Evolutionary conservation across 1,140 invertebrate species (phyloP).

Genomic region (Zaprionus africanus): DNA sequence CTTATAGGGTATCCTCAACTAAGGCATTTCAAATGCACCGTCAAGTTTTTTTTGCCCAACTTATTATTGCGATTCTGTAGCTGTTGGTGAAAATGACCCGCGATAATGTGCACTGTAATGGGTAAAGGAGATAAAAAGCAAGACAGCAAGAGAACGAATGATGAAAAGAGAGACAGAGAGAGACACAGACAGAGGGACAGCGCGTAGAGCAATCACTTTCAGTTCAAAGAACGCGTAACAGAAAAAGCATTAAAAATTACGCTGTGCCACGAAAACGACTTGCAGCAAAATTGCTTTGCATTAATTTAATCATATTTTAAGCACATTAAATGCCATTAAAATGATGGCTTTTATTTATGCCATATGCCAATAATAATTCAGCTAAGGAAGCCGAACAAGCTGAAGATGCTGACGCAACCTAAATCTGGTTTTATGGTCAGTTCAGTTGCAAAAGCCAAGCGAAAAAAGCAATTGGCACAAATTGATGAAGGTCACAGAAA

Average conservation of each 20-base stretch:
- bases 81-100: constrained; percentile 69
- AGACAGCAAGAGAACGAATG: constrained; percentile 10
- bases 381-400: neutral
- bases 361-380: constrained; percentile 28
- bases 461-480: constrained; percentile 4
- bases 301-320: constrained; percentile 68
- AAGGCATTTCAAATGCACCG: neutral
- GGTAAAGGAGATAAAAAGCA: constrained; percentile 28
- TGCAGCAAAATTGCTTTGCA: constrained; percentile 68
- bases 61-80: constrained; percentile 67
- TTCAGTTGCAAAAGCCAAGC: neutral
- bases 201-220: constrained; percentile 1
- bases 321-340: constrained; percentile 47
- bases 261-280: constrained; percentile 49
- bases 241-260: constrained; percentile 61
- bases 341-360: constrained; percentile 22
- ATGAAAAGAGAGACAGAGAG: neutral
- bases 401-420: neutral
- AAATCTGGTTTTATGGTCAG: constrained; percentile 17
- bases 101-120: constrained; percentile 68
- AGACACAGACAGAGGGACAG: constrained; percentile 8
- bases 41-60: constrained; percentile 35
- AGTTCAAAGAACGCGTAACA: constrained; percentile 18
- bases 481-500: neutral
- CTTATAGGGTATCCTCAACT: neutral